Evolutionary conservation across 1,140 invertebrate genomes (phyloP), one percentile per base, ranked within the genome.

Genomic region (Berghia stephanieae): DNA sequence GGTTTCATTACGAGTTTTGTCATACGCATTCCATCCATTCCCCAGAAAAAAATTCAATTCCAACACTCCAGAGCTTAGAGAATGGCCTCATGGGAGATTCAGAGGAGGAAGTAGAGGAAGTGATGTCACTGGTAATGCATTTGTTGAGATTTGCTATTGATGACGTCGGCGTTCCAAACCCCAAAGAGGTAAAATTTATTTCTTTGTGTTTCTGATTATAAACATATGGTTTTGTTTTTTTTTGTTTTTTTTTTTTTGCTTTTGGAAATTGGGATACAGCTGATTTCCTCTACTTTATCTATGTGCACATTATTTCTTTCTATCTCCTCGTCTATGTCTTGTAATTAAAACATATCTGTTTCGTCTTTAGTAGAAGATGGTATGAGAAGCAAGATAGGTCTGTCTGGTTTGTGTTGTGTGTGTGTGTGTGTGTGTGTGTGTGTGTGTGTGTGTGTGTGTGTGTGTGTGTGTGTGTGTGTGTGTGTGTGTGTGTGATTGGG

Each of bases 101-200:
- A 6, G 84, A 88, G 52, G 85, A 88, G 6, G 84, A 88, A 60
- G 78, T 82, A 1, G 87, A 89, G 67, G 86, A 89, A 36, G 83
- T 84, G 34, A 83, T 97, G 21, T 95, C 94, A 27, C 93, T 98
- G 8, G 93, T 98, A 88, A 95, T 94, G 5, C 96, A 97, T 89
- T 89, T 98, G 0, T 89, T 98, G 6, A 94, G 96, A 1, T 96
- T 96, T 88, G 96, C 96, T 46, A 96, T 99, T 69, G 92, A 97
- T 90, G 96, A 98, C 90, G 96, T 96, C 0, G 96, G 97, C 0
- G 95, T 98, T 40, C 95, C 96, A 0, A 90, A 90, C 78, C 87
- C 87, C 57, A 95, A 96, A 79, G 87, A 89, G 82, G 88, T 89
- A 69, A 79, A 42, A 57, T 13, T 6, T 16, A 40, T 3, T 6